phyloP scores from a whole-genome alignment of 1,140 invertebrate species.

The Oreohelix idahoensis region DNA sequence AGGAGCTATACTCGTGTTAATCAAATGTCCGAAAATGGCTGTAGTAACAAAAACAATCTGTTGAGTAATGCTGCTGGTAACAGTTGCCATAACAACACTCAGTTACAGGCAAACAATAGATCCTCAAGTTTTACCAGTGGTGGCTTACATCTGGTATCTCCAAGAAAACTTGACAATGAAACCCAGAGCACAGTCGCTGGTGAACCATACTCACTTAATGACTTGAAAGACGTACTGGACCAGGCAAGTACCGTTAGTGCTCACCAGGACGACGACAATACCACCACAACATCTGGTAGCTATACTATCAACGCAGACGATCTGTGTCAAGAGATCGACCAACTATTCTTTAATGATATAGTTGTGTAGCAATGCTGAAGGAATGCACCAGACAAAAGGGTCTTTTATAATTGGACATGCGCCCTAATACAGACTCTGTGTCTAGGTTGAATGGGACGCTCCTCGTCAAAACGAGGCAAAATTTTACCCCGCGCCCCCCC shows the following conservation, averaged over 20 bases:
- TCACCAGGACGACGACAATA: constrained; percentile 55
- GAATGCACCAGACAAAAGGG: too few relatives aligned
- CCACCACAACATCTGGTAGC: constrained; percentile 66
- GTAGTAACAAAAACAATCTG: neutral
- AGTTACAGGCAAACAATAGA: neutral
- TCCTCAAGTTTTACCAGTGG: neutral
- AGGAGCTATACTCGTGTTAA: neutral
- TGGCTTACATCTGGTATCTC: neutral
- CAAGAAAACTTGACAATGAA: neutral
- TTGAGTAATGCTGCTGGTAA: neutral
- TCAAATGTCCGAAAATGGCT: neutral
- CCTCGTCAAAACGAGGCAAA: too few relatives aligned
- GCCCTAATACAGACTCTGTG: too few relatives aligned
- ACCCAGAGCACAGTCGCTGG: constrained; percentile 39
- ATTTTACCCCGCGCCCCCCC: too few relatives aligned
- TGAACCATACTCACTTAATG: constrained; percentile 60
- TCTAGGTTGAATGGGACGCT: too few relatives aligned
- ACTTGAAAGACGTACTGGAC: constrained; percentile 59
- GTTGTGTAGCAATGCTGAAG: too few relatives aligned
- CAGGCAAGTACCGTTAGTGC: constrained; percentile 27
- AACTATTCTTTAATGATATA: constrained; percentile 68
- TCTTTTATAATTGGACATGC: too few relatives aligned
- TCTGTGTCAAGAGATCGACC: constrained; percentile 66
- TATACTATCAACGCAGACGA: constrained; percentile 70
- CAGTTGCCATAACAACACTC: neutral